phyloP scores from a whole-genome alignment of 2,797 vertebrate species.

The Xenopus petersii region DNA sequence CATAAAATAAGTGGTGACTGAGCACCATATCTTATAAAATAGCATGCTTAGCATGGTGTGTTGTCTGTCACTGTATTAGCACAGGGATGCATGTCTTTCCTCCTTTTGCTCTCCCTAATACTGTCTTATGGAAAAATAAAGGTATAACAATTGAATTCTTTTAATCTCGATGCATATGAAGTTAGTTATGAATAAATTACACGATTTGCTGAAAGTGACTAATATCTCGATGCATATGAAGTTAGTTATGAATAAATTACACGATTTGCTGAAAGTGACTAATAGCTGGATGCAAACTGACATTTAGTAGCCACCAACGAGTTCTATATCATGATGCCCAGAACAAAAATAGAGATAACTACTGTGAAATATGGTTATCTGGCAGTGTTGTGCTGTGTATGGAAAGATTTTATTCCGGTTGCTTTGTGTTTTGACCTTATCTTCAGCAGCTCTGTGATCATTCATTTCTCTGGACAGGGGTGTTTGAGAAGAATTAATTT shows the following conservation, averaged over 20 bases:
- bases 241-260: conserved; percentile 26
- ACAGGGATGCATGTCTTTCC: too few species aligned
- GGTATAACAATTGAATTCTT: conserved; percentile 20
- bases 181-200: conserved; percentile 26
- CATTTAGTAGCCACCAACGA: conserved; percentile 41
- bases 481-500: conserved; percentile 49
- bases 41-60: background rate
- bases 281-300: conserved; percentile 44
- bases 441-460: conserved; percentile 38
- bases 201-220: conserved; percentile 42
- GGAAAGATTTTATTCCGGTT: conserved; percentile 42
- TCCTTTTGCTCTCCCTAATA: background rate
- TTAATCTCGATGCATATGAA: conserved; percentile 31
- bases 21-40: background rate
- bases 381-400: conserved; percentile 37
- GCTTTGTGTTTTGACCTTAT: conserved; percentile 48
- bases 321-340: conserved; percentile 37
- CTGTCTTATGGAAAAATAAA: conserved; percentile 4
- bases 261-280: conserved; percentile 42
- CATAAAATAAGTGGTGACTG: background rate
- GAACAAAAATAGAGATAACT: conserved; percentile 40
- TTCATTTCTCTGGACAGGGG: conserved; percentile 38
- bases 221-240: conserved; percentile 35
- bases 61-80: too few species aligned
- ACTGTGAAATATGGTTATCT: conserved; percentile 46